Conservation (phyloP, 2,888 invertebrate genomes). For the Pristionchus fissidentatus region DNA sequence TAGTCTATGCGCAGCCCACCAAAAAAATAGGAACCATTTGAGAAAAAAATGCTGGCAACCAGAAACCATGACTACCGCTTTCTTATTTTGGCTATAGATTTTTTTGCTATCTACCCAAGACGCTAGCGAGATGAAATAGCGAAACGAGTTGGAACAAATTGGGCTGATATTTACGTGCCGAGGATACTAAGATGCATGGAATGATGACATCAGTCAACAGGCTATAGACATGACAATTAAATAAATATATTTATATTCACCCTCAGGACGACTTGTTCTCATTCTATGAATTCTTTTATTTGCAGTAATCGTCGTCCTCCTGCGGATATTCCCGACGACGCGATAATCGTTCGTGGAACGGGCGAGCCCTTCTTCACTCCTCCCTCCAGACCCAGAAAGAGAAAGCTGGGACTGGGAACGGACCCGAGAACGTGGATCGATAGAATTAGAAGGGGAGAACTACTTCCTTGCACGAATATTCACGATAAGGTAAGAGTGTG, state of each 20-base stretch:
- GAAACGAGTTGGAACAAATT: too few species aligned
- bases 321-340: constrained; percentile 73
- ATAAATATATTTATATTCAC: neutral
- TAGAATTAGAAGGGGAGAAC: constrained; percentile 68
- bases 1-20: too few species aligned
- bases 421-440: constrained; percentile 69
- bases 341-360: constrained; percentile 71
- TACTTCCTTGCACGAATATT: constrained; percentile 67
- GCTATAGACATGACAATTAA: too few species aligned
- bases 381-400: constrained; percentile 59
- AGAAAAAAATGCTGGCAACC: neutral
- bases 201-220: too few species aligned
- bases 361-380: constrained; percentile 69
- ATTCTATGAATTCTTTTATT: neutral
- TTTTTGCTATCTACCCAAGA: too few species aligned
- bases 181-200: too few species aligned
- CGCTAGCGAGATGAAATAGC: too few species aligned
- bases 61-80: too few species aligned
- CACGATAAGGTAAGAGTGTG: constrained; percentile 62
- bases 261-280: neutral
- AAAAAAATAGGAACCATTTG: too few species aligned
- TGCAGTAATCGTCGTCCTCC: constrained; percentile 74
- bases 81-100: too few species aligned
- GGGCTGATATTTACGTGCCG: too few species aligned
- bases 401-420: constrained; percentile 60